phyloP scores from a whole-genome alignment of 2,113 vertebrate species.

The Alethe castanea region DNA sequence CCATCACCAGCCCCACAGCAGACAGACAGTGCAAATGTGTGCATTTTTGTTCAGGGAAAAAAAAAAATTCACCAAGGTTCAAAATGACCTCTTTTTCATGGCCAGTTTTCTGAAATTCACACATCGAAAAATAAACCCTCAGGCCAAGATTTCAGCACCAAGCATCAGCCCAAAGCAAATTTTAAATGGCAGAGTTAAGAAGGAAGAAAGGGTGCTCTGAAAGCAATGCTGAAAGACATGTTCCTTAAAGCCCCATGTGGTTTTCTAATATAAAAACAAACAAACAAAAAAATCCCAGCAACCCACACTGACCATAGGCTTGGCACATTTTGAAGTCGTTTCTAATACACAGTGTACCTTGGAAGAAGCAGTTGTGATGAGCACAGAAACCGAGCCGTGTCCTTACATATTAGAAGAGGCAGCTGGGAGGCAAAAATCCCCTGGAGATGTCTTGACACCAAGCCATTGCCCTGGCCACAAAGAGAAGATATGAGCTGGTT shows the following conservation, averaged over 20 bases:
- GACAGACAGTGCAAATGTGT: fast-evolving
- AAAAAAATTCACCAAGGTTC: neutral
- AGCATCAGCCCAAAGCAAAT: neutral
- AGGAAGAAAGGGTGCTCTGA: neutral
- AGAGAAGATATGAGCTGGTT: neutral
- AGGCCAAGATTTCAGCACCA: neutral
- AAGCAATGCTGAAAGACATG: neutral
- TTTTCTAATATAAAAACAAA: neutral
- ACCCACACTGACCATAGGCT: neutral
- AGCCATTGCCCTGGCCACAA: neutral
- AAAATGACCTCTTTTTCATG: neutral
- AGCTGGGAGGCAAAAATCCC: neutral
- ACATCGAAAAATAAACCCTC: neutral
- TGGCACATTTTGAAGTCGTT: neutral
- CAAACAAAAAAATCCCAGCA: neutral
- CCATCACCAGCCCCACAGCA: neutral
- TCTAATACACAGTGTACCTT: neutral
- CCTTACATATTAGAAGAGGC: neutral
- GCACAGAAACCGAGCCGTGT: neutral
- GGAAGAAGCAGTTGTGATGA: neutral
- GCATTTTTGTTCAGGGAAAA: neutral
- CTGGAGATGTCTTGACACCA: neutral
- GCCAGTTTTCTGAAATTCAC: neutral
- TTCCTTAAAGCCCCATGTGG: neutral
- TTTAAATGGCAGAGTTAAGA: neutral